Conservation (phyloP, 2,113 vertebrate species). For the Himantopus leucocephalus region DNA sequence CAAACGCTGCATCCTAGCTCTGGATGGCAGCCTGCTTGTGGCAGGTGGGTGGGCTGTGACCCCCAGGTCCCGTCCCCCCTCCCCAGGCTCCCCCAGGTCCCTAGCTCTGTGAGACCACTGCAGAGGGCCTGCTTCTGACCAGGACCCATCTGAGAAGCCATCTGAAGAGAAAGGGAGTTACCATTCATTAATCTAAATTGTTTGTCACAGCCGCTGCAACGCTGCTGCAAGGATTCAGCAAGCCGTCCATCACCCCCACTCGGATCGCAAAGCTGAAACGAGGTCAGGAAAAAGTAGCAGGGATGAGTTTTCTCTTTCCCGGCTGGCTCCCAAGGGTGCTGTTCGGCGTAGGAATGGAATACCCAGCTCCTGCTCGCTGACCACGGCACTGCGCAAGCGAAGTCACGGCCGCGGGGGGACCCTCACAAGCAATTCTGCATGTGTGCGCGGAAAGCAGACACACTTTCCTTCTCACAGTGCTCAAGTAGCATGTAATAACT, state of each 20-base stretch:
- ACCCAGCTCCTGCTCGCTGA: neutral
- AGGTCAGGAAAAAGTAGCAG: neutral
- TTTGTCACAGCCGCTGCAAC: neutral
- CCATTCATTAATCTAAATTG: neutral
- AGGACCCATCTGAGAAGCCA: neutral
- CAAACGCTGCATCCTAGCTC: neutral
- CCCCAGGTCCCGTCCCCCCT: rapidly evolving
- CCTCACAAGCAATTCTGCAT: neutral
- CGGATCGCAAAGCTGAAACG: neutral
- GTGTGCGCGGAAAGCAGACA: neutral
- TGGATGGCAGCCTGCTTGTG: neutral
- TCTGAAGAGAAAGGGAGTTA: neutral
- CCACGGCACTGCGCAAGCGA: neutral
- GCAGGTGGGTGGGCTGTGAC: neutral
- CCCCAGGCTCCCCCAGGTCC: neutral
- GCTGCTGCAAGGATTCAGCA: neutral
- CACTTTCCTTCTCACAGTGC: conserved; percentile 19
- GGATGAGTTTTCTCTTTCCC: neutral
- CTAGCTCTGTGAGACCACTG: neutral
- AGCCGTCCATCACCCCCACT: neutral
- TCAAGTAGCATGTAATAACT: conserved; percentile 5
- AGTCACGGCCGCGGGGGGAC: neutral
- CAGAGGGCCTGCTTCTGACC: neutral
- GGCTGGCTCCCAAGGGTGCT: neutral
- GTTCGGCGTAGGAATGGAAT: neutral